Base-by-base conservation (phyloP, 2,113 vertebrate species). In the Coryphaenoides rupestris region DNA sequence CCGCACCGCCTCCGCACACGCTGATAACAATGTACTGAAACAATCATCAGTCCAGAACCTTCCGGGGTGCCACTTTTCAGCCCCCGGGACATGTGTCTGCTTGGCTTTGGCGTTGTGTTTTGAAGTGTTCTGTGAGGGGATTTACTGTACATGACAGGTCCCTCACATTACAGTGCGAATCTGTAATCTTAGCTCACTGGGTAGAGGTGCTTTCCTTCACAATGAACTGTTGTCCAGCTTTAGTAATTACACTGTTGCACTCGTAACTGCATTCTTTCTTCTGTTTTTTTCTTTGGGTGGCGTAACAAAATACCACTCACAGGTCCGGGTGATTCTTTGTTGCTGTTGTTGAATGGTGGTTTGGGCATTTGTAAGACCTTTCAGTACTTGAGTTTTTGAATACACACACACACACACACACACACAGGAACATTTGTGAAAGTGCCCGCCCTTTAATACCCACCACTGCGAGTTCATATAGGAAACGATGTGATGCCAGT, bases 1-100 rank as follows among this genome's bases (percentile, higher is more conserved):
- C 61, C 69, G 15, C 67, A 60, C 26, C 10, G 10, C 33, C 17
- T 21, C 40, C 63, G 63, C 21, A 55, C 68, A 68, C 58, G 26
- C 60, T 14, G 70, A 76, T 84, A 76, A 79, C 78, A 72, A 62
- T 67, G 70, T 64, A 57, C 52, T 0, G 55, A 74, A 83, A 80
- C 76, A 73, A 58, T 46, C 28, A 7, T 7, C 56, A 19, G 19
- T 69, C 69, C 10, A 23, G 23, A 0, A 26, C 24, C 24, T 26
- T 26, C 3, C 3, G 24, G 24, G 24, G 24, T 26, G 6, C 3
- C 24, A 26, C 3, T 26, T 26, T 26, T 26, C 24, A 26, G 24
- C 13, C n/a, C n/a, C n/a, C n/a, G 46, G 2, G 46, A 3, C 24
- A 47, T 47, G 46, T 47, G 46, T 47, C 24, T 26, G 24, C 24